Evolutionary conservation across 2,888 invertebrate genomes (phyloP).

Genomic region (Creontiades dilutus): DNA sequence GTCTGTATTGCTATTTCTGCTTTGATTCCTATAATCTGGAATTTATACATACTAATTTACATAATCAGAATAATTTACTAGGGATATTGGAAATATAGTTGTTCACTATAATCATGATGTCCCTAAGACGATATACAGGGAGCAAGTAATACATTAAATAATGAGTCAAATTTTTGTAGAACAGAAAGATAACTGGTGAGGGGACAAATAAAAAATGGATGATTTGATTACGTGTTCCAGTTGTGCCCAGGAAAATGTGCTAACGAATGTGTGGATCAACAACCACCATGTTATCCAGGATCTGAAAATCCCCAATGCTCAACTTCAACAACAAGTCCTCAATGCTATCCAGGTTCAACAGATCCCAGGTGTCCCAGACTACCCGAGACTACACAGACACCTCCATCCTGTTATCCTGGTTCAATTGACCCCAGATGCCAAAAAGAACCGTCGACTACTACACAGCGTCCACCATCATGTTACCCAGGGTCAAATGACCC

Average conservation of each 20-base stretch:
- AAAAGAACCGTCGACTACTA: constrained; percentile 57
- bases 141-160: too few species aligned
- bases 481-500: constrained; percentile 77
- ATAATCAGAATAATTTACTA: too few species aligned
- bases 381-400: constrained; percentile 75
- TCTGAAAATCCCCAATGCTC: constrained; percentile 78
- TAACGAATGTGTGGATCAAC: background rate
- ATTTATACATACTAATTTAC: too few species aligned
- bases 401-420: constrained; percentile 74
- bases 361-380: constrained; percentile 77
- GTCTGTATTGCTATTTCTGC: too few species aligned
- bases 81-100: too few species aligned
- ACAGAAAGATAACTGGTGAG: too few species aligned
- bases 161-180: too few species aligned
- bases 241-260: constrained; percentile 66
- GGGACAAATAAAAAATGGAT: background rate
- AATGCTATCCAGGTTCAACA: constrained; percentile 76
- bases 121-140: too few species aligned
- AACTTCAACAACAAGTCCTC: constrained; percentile 63
- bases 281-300: constrained; percentile 75
- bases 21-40: too few species aligned
- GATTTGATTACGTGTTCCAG: constrained; percentile 27
- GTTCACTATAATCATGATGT: too few species aligned
- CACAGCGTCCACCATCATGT: background rate
- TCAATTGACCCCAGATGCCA: constrained; percentile 59